A percentile compares a stretch with the other conserved stretches of the same genome.
Evolutionary conservation across 2,888 invertebrate genomes (phyloP).

Genomic region (Eristalis tenax): DNA sequence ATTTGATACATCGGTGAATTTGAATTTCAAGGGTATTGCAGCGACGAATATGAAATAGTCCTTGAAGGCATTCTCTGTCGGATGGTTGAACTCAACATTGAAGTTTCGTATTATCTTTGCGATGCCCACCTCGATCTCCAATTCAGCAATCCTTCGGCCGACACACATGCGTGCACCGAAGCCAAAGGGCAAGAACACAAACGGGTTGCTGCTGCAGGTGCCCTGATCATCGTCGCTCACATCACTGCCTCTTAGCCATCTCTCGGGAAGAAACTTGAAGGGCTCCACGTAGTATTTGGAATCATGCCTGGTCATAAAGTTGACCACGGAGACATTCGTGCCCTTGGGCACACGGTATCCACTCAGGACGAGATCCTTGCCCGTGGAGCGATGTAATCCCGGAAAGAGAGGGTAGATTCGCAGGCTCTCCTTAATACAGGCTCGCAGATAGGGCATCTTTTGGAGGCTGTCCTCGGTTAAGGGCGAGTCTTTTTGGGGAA

Average conservation of each 20-base stretch:
- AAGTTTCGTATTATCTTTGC: slow-evolving; percentile 76
- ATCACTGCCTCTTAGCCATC: slow-evolving; percentile 64
- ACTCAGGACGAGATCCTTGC: slow-evolving; percentile 84
- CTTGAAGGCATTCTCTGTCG: slow-evolving; percentile 73
- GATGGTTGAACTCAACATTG: slow-evolving; percentile 73
- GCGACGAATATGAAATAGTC: slow-evolving; percentile 75
- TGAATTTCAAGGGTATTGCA: slow-evolving; percentile 76
- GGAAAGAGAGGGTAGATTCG: slow-evolving; percentile 84
- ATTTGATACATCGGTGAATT: slow-evolving; percentile 72
- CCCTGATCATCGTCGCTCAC: not conserved
- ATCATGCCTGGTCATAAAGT: slow-evolving; percentile 83
- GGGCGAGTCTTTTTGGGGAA: slow-evolving; percentile 80
- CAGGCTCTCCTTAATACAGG: slow-evolving; percentile 88
- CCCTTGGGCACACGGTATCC: slow-evolving; percentile 86
- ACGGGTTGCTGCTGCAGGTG: slow-evolving; percentile 70
- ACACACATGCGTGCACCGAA: slow-evolving; percentile 86
- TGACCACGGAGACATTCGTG: slow-evolving; percentile 86
- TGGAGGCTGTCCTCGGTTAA: slow-evolving; percentile 81
- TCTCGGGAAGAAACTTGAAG: slow-evolving; percentile 85
- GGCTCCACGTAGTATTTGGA: slow-evolving; percentile 83
- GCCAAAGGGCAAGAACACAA: slow-evolving; percentile 82
- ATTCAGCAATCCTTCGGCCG: slow-evolving; percentile 86
- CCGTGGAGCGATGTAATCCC: slow-evolving; percentile 83
- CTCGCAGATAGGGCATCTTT: slow-evolving; percentile 85
- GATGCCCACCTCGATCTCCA: slow-evolving; percentile 83